Percentiles rank a stretch among this genome's conserved stretches.
Evolutionary conservation across 2,797 vertebrate species (phyloP).

Genomic region (Coregonus suidteri): DNA sequence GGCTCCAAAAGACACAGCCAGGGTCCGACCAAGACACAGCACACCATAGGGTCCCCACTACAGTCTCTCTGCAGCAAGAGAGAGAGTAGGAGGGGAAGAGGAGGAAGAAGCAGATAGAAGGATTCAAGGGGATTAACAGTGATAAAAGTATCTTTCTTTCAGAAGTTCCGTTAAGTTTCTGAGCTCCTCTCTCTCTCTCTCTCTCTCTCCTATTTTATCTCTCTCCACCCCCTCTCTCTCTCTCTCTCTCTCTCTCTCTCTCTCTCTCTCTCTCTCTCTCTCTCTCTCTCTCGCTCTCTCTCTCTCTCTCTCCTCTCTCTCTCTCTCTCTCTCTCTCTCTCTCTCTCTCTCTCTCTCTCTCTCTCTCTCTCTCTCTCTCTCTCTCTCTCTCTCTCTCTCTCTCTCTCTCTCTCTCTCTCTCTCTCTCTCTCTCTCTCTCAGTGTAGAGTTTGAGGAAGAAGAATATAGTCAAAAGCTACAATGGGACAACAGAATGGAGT

Average conservation of each 20-base stretch:
- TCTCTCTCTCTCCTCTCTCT: no score
- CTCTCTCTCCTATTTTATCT: no score
- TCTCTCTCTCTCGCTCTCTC: no score
- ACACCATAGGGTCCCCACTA: constrained; percentile 16
- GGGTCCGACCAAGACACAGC: constrained; percentile 63
- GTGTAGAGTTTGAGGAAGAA: constrained; percentile 51
- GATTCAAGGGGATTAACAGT: no score
- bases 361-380: background rate
- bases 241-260: constrained; percentile 24
- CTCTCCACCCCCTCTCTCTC: no score
- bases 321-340: no score
- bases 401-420: constrained; percentile 48
- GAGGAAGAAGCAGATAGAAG: no score
- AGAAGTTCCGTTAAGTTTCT: background rate
- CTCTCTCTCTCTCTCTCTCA: constrained; percentile 43
- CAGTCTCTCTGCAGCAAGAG: no score
- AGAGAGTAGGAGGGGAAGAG: no score
- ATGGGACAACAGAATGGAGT: constrained; percentile 96
- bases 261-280: no score
- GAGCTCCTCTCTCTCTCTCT: constrained; percentile 33
- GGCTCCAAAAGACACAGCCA: constrained; percentile 76
- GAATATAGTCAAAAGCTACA: constrained; percentile 73
- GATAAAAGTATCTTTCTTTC: no score
- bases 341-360: constrained; percentile 13
- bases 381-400: constrained; percentile 1